phyloP scores from a whole-genome alignment of 2,797 vertebrate species.

The Sphaeramia orbicularis region DNA sequence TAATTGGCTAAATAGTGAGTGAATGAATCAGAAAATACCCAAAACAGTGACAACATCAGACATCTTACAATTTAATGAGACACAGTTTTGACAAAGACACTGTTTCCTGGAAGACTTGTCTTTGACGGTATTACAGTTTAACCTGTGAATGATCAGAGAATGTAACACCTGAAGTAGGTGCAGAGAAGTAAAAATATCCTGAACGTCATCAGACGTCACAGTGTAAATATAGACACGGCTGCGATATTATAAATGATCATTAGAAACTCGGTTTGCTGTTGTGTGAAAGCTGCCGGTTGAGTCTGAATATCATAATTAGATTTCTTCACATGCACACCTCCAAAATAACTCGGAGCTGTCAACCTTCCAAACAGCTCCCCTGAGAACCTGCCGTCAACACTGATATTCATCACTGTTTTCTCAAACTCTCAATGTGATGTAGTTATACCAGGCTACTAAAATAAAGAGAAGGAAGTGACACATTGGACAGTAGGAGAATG shows the following conservation, averaged over 20 bases:
- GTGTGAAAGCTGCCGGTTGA: slow-evolving; percentile 9
- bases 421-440: slow-evolving; percentile 31
- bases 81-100: slow-evolving; percentile 8
- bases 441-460: slow-evolving; percentile 5
- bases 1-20: no score
- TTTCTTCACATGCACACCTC: slow-evolving; percentile 21
- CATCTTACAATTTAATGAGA: not conserved
- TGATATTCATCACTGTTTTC: slow-evolving; percentile 17
- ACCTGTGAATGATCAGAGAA: slow-evolving; percentile 29
- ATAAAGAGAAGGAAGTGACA: slow-evolving; percentile 2
- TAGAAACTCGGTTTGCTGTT: slow-evolving; percentile 12
- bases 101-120: not conserved
- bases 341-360: slow-evolving; percentile 39
- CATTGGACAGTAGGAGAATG: not conserved
- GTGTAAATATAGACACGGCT: slow-evolving; percentile 9
- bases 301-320: slow-evolving; percentile 21
- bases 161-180: slow-evolving; percentile 24
- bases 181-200: slow-evolving; percentile 25
- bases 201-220: slow-evolving; percentile 1
- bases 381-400: slow-evolving; percentile 38
- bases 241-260: not conserved
- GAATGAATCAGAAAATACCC: not conserved
- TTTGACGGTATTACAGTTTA: slow-evolving; percentile 5
- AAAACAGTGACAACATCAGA: no score
- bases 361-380: slow-evolving; percentile 2